Percentiles rank a stretch among this genome's conserved stretches.
Evolutionary conservation across 2,797 vertebrate genomes (phyloP).

Genomic region (Chiroxiphia lanceolata): DNA sequence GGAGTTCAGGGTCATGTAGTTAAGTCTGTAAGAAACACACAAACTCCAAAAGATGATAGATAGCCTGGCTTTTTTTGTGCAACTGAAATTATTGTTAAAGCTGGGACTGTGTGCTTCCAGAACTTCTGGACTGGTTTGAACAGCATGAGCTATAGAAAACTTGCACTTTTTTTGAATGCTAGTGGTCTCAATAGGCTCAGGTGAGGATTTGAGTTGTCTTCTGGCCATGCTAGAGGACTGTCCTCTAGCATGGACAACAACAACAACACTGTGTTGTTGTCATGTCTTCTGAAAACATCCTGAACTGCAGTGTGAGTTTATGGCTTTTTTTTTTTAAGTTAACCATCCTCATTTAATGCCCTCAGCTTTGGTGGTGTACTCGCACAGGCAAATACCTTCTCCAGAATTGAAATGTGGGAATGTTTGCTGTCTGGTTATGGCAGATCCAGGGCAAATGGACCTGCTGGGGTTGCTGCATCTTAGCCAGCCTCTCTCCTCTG

Average conservation of each 20-base stretch:
- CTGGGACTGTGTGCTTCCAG: background rate
- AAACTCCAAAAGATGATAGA: background rate
- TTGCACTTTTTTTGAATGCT: fast-evolving
- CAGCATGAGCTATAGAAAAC: background rate
- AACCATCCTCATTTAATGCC: background rate
- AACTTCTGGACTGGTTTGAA: background rate
- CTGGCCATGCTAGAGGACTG: background rate
- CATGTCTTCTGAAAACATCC: background rate
- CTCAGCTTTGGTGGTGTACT: background rate
- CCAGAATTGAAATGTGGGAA: background rate
- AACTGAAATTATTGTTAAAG: background rate
- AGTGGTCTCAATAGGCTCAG: background rate
- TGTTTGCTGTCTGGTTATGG: fast-evolving
- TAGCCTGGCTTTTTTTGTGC: background rate
- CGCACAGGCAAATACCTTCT: background rate
- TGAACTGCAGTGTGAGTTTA: background rate
- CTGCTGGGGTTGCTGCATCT: background rate
- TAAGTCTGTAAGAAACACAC: background rate
- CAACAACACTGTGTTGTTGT: background rate
- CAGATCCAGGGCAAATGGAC: background rate
- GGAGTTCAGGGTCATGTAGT: background rate
- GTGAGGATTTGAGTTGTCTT: background rate
- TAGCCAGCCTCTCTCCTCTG: background rate
- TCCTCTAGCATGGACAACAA: no score
- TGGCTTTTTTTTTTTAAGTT: background rate